Base-by-base conservation (phyloP, 92 coral and sea anemone genomes). In the Palythoa grandis region DNA sequence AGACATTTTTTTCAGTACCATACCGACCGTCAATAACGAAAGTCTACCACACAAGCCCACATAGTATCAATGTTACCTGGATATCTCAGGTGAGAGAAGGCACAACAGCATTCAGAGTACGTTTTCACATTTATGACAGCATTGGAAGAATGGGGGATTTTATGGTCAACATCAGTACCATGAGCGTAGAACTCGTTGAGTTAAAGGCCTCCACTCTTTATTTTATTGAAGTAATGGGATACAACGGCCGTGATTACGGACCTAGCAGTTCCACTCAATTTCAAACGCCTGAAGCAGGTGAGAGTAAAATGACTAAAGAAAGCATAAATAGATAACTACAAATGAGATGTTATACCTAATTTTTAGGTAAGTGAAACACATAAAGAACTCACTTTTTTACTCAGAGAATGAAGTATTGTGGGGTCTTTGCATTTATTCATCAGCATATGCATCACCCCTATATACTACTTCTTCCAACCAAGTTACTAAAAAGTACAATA, bases 31-130 rank as follows among this genome's bases (percentile, higher is more conserved):
- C 23, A 79, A 37, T 5, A 39, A 4, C 20, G 9, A 9, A 20
- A 39, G 73, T 38, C 40, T 79, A 38, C 15, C 22, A 24, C 14
- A 63, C 72, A 13, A 69, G 84, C 25, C 11, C 84, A 7, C 17
- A 52, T 5, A 79, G 84, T 24, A 79, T 79, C 37, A 79, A 63
- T 23, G 84, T 79, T 17, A 79, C 73, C 37, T 79, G 84, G 84
- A 12, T 19, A 63, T 79, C 84, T 11, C 72, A 60, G 37, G 38
- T 79, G 54, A 79, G 63, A 79, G 84, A 63, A 17, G 84, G 84
- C 29, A 79, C 84, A 3, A 29, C 38, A 19, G 70, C 56, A 20
- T 79, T 63, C 39, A 60, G 50, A 23, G 20, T 79, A 40, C 0
- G 12, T 2, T 79, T 37, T 39, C 10, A 12, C 6, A 3, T 11